A percentile compares a stretch with the other conserved stretches of the same genome.
Conservation (phyloP, 1,140 invertebrate genomes). For the Dreissena polymorpha region DNA sequence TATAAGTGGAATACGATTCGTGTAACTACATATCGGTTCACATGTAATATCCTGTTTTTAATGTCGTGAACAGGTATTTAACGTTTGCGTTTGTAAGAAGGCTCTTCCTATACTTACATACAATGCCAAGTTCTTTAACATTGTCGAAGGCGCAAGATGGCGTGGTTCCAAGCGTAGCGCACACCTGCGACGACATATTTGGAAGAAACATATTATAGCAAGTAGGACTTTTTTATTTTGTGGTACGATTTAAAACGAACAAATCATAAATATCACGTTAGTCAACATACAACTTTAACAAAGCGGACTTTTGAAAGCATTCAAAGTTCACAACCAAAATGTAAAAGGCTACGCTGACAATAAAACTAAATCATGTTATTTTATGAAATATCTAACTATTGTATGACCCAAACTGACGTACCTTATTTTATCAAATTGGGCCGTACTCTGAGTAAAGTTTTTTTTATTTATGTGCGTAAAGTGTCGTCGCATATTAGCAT, state of each 20-base stretch:
- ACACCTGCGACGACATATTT: constrained; percentile 83
- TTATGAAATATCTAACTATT: too few relatives aligned
- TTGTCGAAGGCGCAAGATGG: constrained; percentile 93
- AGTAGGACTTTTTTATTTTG: neutral
- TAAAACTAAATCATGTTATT: too few relatives aligned
- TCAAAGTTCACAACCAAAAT: too few relatives aligned
- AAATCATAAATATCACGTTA: neutral
- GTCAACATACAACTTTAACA: neutral
- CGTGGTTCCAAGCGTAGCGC: constrained; percentile 94
- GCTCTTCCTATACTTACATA: constrained; percentile 68
- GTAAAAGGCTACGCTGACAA: too few relatives aligned
- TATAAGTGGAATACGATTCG: too few relatives aligned
- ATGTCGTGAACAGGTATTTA: neutral
- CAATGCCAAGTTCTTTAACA: constrained; percentile 86
- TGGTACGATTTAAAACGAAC: neutral
- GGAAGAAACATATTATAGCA: neutral
- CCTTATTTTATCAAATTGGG: too few relatives aligned
- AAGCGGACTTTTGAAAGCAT: neutral
- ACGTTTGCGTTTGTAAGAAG: neutral
- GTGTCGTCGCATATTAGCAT: too few relatives aligned
- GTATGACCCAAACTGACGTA: too few relatives aligned
- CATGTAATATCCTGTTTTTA: too few relatives aligned
- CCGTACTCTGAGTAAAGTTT: too few relatives aligned
- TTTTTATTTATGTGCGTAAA: too few relatives aligned
- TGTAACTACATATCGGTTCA: too few relatives aligned